Conservation (phyloP, 2,888 invertebrate genomes). For the Lobophora halterata region DNA sequence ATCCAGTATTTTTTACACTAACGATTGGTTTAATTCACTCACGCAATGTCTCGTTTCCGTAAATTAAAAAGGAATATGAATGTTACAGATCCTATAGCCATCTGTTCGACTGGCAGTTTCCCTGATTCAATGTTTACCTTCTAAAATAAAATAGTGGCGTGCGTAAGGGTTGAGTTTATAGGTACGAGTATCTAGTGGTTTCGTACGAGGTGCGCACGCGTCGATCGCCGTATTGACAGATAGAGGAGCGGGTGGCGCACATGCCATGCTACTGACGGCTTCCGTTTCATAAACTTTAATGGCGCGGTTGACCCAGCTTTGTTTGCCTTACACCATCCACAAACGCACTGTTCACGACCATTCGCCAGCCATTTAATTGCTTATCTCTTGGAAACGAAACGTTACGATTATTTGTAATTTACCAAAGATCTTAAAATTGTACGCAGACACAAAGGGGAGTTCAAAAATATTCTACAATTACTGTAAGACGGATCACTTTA, state of each 20-base stretch:
- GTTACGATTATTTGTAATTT: conserved; percentile 21
- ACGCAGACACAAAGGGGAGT: conserved; percentile 14
- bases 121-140: conserved; percentile 17
- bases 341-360: conserved; percentile 55
- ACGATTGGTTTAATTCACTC: too few relatives aligned
- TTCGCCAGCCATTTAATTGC: conserved; percentile 72
- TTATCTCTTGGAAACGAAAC: conserved; percentile 36
- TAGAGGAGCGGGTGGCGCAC: conserved; percentile 62
- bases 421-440: conserved; percentile 16
- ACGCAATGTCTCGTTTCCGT: too few relatives aligned
- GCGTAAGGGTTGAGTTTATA: conserved; percentile 22
- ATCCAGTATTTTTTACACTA: too few relatives aligned
- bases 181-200: too few relatives aligned
- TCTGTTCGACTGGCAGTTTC: conserved; percentile 18
- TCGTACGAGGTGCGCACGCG: conserved; percentile 49
- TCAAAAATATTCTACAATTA: conserved; percentile 22
- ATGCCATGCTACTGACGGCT: conserved; percentile 73
- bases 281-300: conserved; percentile 79
- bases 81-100: conserved; percentile 15
- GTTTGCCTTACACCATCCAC: conserved; percentile 71
- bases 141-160: conserved; percentile 25
- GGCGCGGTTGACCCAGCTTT: conserved; percentile 78
- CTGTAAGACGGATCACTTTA: conserved; percentile 31
- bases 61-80: conserved; percentile 8
- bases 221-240: conserved; percentile 67